Percentiles rank a stretch among this genome's conserved stretches.
phyloP scores from a whole-genome alignment of 2,888 invertebrate genomes.

The Cerceris rybyensis region DNA sequence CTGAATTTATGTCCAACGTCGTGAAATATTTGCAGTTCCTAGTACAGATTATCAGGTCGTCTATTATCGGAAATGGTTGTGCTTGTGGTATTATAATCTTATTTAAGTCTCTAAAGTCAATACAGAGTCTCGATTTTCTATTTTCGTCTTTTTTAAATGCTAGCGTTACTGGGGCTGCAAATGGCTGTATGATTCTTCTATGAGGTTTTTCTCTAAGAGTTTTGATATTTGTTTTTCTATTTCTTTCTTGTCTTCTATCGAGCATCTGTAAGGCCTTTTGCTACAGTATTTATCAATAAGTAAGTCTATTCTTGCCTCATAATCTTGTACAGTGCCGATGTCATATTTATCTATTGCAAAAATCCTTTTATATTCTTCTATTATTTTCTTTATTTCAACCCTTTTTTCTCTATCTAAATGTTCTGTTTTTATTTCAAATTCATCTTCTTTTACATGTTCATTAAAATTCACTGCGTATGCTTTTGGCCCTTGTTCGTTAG shows the following conservation, averaged over 20 bases:
- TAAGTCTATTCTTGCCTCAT: slow-evolving; percentile 13
- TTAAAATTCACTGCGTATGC: slow-evolving; percentile 4
- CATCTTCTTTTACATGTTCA: too few relatives aligned
- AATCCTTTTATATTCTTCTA: slow-evolving; percentile 15
- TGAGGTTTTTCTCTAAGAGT: too few relatives aligned
- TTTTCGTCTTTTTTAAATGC: too few relatives aligned
- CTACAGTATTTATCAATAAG: slow-evolving; percentile 27
- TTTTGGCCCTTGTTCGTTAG: slow-evolving; percentile 18
- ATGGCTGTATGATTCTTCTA: slow-evolving; percentile 26
- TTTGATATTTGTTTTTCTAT: slow-evolving; percentile 48
- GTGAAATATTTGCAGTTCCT: too few relatives aligned
- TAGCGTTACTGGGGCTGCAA: slow-evolving; percentile 34
- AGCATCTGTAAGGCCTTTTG: slow-evolving; percentile 30
- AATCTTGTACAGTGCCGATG: not conserved
- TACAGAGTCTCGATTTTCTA: too few relatives aligned
- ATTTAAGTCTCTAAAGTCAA: too few relatives aligned
- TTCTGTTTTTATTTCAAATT: slow-evolving; percentile 3
- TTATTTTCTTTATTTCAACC: not conserved
- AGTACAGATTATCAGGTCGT: too few relatives aligned
- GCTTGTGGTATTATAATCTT: too few relatives aligned
- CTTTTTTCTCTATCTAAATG: slow-evolving; percentile 3
- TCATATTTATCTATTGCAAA: too few relatives aligned
- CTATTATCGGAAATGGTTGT: too few relatives aligned
- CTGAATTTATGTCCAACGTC: too few relatives aligned
- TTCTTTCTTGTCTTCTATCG: slow-evolving; percentile 25